These are phyloP conservation scores for Paramuricea clavata DNA, from an alignment of 92 coral and sea anemone genomes.

Conservation along the genomic window DNA sequence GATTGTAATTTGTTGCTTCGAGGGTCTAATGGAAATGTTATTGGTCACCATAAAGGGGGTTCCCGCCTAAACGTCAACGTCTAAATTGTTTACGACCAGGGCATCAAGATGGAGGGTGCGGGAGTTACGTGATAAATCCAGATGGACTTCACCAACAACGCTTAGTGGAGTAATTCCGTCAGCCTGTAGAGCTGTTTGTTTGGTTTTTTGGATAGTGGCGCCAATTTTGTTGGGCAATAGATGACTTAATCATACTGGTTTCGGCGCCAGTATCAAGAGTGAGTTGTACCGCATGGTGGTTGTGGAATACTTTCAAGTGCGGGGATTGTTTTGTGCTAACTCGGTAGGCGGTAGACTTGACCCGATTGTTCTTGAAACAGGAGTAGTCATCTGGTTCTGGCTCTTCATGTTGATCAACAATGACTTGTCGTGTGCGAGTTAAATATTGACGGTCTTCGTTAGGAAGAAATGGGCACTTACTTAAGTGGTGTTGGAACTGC, in stretches of 20 bases:
- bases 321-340: slow-evolving; percentile 69
- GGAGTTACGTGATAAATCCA: slow-evolving; percentile 33
- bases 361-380: not conserved
- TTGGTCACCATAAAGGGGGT: slow-evolving; percentile 22
- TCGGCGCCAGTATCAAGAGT: slow-evolving; percentile 60
- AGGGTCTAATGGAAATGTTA: slow-evolving; percentile 32
- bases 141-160: slow-evolving; percentile 62
- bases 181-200: slow-evolving; percentile 51
- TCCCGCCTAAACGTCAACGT: slow-evolving; percentile 6
- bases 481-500: slow-evolving; percentile 46
- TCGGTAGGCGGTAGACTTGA: slow-evolving; percentile 45
- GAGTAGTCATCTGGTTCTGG: not conserved
- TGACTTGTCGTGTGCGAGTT: slow-evolving; percentile 34
- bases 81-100: not conserved
- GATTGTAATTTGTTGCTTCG: slow-evolving; percentile 11
- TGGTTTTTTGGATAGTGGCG: not conserved
- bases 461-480: slow-evolving; percentile 63
- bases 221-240: slow-evolving; percentile 20
- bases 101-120: not conserved
- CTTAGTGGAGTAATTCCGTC: slow-evolving; percentile 51
- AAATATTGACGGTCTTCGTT: slow-evolving; percentile 62
- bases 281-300: slow-evolving; percentile 57
- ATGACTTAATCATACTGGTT: slow-evolving; percentile 45
- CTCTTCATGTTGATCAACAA: not conserved
- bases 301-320: slow-evolving; percentile 58